These are phyloP conservation scores for Mixornis gularis DNA, from an alignment of 2,113 vertebrate genomes.

Conservation along the genomic window DNA sequence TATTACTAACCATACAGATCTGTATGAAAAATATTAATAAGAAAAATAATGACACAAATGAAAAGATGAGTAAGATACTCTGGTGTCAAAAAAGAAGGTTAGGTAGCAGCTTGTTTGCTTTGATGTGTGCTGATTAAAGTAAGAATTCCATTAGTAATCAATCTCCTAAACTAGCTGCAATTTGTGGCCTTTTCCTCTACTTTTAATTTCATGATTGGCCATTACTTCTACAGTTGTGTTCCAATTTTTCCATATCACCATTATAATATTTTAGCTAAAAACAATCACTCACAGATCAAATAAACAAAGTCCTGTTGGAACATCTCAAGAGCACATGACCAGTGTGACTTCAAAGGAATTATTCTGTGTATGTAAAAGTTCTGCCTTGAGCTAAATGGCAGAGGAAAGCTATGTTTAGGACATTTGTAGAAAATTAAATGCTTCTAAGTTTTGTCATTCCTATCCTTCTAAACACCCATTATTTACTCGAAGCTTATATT, in stretches of 20 bases:
- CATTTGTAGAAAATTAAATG: background rate
- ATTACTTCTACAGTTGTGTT: background rate
- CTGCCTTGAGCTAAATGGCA: conserved; percentile 27
- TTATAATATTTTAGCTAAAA: background rate
- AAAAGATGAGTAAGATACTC: background rate
- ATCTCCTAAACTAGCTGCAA: background rate
- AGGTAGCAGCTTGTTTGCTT: background rate
- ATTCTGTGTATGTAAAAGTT: conserved; percentile 12
- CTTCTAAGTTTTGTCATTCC: conserved; percentile 38
- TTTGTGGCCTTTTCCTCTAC: background rate
- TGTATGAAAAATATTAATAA: background rate
- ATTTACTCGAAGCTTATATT: conserved; percentile 6
- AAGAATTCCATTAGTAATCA: background rate
- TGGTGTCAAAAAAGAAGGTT: background rate
- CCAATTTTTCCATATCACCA: background rate
- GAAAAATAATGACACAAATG: background rate
- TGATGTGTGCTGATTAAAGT: background rate
- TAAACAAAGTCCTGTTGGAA: background rate
- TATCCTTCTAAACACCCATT: conserved; percentile 14
- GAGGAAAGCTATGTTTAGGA: conserved; percentile 18
- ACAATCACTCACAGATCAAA: background rate
- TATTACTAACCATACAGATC: background rate
- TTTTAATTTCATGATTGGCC: background rate
- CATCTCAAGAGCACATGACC: background rate
- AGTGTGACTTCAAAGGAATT: background rate